A percentile compares a stretch with the other conserved stretches of the same genome.
Conservation (phyloP, 2,888 invertebrate genomes). For the Serrognathus titanus region DNA sequence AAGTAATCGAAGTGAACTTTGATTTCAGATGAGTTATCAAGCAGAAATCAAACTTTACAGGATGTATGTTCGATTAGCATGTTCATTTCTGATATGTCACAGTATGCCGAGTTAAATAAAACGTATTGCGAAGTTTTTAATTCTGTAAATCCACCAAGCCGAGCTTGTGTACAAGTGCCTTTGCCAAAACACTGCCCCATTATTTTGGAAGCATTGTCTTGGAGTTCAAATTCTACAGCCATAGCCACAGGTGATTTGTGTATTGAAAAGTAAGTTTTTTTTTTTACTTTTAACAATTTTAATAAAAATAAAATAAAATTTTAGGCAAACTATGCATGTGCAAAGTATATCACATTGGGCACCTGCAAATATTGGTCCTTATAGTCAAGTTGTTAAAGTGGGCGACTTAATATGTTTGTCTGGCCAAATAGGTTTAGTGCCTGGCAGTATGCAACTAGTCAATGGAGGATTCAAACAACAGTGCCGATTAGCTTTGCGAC, state of each 20-base stretch:
- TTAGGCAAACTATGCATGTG: constrained; percentile 83
- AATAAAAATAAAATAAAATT: no score
- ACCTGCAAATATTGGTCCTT: constrained; percentile 96
- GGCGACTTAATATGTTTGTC: constrained; percentile 83
- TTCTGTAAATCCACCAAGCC: constrained; percentile 77
- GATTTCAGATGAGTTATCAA: constrained; percentile 53
- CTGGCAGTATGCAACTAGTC: constrained; percentile 71
- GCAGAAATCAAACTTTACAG: constrained; percentile 53
- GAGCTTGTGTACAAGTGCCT: constrained; percentile 79
- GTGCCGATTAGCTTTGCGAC: constrained; percentile 78
- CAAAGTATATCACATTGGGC: constrained; percentile 97
- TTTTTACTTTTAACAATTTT: no score
- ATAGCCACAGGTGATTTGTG: constrained; percentile 31
- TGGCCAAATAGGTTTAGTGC: constrained; percentile 89
- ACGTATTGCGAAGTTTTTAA: constrained; percentile 72
- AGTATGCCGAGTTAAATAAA: constrained; percentile 73
- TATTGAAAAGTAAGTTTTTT: constrained; percentile 37
- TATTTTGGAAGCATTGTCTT: constrained; percentile 72
- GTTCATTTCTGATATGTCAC: constrained; percentile 78
- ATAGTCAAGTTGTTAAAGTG: constrained; percentile 88
- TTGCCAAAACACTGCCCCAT: constrained; percentile 68
- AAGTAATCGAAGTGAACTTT: constrained; percentile 6
- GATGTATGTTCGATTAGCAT: constrained; percentile 81
- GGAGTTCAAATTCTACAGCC: constrained; percentile 38
- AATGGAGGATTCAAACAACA: constrained; percentile 77